These are phyloP conservation scores for Muscicapa adusta DNA, from an alignment of 2,113 vertebrate species.

Conservation along the genomic window DNA sequence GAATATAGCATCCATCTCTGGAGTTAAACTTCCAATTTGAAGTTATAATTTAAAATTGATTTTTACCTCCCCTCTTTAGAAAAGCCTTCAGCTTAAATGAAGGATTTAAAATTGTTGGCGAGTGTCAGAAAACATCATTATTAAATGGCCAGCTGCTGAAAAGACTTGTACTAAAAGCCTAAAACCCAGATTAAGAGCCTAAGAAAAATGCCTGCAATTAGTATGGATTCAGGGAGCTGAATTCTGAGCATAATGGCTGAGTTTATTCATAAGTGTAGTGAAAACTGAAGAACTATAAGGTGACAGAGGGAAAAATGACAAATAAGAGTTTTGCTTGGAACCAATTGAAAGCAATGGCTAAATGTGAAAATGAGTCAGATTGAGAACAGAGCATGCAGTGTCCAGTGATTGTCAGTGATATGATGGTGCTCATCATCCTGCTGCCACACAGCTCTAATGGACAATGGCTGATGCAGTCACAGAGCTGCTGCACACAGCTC, in stretches of 20 bases:
- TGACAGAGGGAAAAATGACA: neutral
- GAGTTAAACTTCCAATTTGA: neutral
- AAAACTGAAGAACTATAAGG: neutral
- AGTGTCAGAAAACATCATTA: neutral
- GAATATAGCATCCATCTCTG: neutral
- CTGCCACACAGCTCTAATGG: neutral
- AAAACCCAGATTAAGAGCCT: neutral
- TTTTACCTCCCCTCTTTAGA: neutral
- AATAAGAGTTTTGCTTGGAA: neutral
- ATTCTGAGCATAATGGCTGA: neutral
- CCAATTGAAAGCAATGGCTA: neutral
- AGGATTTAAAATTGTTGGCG: neutral
- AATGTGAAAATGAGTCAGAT: neutral
- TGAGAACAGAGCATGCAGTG: neutral
- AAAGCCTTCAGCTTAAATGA: neutral
- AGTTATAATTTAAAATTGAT: neutral
- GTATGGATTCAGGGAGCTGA: neutral
- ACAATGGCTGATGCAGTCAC: neutral
- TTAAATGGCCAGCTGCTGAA: neutral
- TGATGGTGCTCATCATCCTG: neutral
- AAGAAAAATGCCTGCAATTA: neutral
- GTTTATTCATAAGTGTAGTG: neutral
- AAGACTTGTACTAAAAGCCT: neutral
- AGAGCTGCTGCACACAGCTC: neutral
- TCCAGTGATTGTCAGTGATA: neutral